These are phyloP conservation scores for Euzetes globulus DNA, from an alignment of 2,888 invertebrate genomes.

Conservation along the genomic window DNA sequence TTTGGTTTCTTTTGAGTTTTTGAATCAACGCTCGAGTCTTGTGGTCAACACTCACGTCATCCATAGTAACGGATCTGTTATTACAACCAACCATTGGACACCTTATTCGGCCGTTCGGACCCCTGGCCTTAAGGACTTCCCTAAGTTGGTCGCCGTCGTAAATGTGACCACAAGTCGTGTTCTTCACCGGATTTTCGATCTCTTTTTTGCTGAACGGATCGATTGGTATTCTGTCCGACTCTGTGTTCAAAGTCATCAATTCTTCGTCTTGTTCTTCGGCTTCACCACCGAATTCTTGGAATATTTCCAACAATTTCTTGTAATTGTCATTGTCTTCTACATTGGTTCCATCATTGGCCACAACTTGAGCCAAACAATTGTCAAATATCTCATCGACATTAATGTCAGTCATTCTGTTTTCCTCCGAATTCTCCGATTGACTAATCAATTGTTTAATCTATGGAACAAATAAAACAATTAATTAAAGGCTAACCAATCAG, in stretches of 20 bases:
- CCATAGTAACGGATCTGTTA: constrained; percentile 18
- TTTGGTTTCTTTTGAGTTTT: constrained; percentile 10
- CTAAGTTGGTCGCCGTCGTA: constrained; percentile 37
- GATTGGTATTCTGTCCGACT: constrained; percentile 34
- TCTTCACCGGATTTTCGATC: constrained; percentile 39
- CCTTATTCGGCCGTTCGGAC: background rate
- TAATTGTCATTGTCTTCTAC: background rate
- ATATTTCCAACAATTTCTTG: background rate
- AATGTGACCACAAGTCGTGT: constrained; percentile 39
- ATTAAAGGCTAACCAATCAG: background rate
- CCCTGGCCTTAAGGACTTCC: background rate
- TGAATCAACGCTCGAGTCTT: constrained; percentile 25
- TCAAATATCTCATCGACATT: background rate
- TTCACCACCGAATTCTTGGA: background rate
- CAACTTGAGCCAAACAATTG: background rate
- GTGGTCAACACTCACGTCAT: constrained; percentile 29
- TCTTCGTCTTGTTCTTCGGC: constrained; percentile 31
- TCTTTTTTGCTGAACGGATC: constrained; percentile 40
- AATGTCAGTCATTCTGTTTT: background rate
- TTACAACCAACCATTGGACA: constrained; percentile 32
- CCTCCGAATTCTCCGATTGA: background rate
- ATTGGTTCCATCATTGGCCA: background rate
- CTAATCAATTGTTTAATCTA: background rate
- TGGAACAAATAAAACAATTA: background rate
- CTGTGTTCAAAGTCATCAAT: constrained; percentile 30